phyloP scores from a whole-genome alignment of 2,797 vertebrate genomes.

The Buceros bicornis region DNA sequence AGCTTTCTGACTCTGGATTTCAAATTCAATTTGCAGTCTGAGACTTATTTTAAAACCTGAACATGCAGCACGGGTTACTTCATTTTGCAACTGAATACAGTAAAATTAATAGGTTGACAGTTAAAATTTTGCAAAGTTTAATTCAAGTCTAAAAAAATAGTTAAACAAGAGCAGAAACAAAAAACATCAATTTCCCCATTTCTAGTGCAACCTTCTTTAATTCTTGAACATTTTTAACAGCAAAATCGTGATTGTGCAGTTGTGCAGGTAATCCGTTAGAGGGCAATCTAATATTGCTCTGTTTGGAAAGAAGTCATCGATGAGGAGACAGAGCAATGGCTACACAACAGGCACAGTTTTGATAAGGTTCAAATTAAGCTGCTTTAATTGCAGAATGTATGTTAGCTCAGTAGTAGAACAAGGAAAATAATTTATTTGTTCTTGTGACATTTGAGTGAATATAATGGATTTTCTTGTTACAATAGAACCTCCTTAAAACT shows the following conservation, averaged over 20 bases:
- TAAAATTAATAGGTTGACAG: background rate
- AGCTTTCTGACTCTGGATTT: background rate
- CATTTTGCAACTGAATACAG: background rate
- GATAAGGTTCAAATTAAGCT: background rate
- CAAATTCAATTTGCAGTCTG: background rate
- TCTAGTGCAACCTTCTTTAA: background rate
- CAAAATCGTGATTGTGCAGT: slow-evolving; percentile 47
- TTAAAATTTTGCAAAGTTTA: background rate
- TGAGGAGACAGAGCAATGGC: background rate
- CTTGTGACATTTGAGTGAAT: background rate
- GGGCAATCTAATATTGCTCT: slow-evolving; percentile 77
- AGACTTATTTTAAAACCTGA: background rate
- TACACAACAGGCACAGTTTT: background rate
- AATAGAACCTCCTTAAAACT: background rate
- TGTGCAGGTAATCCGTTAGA: slow-evolving; percentile 71
- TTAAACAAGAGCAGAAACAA: background rate
- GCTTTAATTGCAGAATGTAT: background rate
- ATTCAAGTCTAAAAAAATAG: background rate
- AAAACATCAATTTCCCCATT: background rate
- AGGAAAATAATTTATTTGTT: background rate
- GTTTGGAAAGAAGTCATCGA: background rate
- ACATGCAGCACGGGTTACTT: background rate
- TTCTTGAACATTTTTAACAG: background rate
- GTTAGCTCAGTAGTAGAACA: background rate
- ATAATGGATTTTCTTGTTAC: background rate